Evolutionary conservation across 2,113 vertebrate genomes (phyloP), one percentile per base, ranked within the genome.

Genomic region (Erythrolamprus reginae): DNA sequence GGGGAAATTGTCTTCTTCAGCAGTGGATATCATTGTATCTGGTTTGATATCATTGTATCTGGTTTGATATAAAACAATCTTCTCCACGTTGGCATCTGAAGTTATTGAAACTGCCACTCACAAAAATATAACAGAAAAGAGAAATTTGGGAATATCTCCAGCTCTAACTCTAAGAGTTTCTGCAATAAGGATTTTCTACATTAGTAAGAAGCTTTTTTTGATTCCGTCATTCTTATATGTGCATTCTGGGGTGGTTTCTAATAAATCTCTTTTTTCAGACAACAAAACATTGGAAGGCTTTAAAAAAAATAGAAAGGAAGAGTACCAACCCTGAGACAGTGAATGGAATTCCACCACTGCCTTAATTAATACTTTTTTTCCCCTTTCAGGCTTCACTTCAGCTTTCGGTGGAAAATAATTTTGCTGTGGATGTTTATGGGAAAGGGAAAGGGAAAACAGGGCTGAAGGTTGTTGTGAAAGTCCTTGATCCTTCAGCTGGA

Each of bases 401-500:
- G 89, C 98, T 99, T 92, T 97, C 97, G 0, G 91, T 97, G 0
- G 96, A 97, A 92, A 96, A 98, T 87, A 99, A 98, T 96, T 99
- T 99, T 91, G 98, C 98, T 89, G 98, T 99, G 98, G 98, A 95
- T 10, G 98, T 99, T 94, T 96, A 97, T 0, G 98, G 98, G 45
- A 97, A 94, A 93, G 97, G 94, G 0, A 98, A 98, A 93, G 99
- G 99, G 84, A 97, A 97, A 82, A 99, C 99, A 0, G 98, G 98
- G 17, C 97, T 99, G 89, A 98, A 97, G 89, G 98, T 99, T 94
- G 97, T 98, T 50, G 98, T 99, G 89, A 96, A 93, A 92, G 96
- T 95, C 50, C 94, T 96, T 9, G 97, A 98, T 91, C 97, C 98
- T 12, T 50, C 91, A 1, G 97, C 97, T 0, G 97, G 97, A 38